Evolutionary conservation across 2,113 vertebrate species (phyloP).

Genomic region (Pristiophorus japonicus): DNA sequence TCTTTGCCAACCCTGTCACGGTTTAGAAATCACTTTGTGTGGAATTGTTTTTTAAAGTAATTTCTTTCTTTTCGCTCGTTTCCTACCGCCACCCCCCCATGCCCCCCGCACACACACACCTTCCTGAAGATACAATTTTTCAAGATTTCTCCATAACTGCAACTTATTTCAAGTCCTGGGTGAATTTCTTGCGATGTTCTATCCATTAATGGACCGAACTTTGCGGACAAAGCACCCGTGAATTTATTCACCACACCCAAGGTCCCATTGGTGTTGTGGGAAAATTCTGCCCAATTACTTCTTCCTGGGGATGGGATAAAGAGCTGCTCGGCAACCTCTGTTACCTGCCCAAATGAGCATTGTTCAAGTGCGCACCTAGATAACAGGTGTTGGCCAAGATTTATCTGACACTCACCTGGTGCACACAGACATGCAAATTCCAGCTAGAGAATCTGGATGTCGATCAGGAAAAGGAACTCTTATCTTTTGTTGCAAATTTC

Average conservation of each 20-base stretch:
- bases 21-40: background rate
- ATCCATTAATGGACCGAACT: background rate
- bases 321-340: background rate
- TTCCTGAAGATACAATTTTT: background rate
- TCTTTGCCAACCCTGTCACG: background rate
- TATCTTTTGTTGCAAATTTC: background rate
- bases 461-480: background rate
- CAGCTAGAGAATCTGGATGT: background rate
- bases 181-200: background rate
- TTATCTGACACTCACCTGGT: background rate
- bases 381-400: background rate
- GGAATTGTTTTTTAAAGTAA: background rate
- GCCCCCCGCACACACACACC: too few species aligned
- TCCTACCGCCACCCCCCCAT: background rate
- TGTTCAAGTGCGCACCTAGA: background rate
- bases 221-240: background rate
- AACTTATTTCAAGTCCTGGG: background rate
- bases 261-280: background rate
- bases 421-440: background rate
- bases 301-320: background rate
- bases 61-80: background rate
- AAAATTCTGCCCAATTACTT: background rate
- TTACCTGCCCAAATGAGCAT: background rate
- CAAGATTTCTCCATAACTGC: background rate
- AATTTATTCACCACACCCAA: background rate